These are phyloP conservation scores for Chaetops frenatus DNA, from an alignment of 2,113 vertebrate genomes.

Conservation along the genomic window DNA sequence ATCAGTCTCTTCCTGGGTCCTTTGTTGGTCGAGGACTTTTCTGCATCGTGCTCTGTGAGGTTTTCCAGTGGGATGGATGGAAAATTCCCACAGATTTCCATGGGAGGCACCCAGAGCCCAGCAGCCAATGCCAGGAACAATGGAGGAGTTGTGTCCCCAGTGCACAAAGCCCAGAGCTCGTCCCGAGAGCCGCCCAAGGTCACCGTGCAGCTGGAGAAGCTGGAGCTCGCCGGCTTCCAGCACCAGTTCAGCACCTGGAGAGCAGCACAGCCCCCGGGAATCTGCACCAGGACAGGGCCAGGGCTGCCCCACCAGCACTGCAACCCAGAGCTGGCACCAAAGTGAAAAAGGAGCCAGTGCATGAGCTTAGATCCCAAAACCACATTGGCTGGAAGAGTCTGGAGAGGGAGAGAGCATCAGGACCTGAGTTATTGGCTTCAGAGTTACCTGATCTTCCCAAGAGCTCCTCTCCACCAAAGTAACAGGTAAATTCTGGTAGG, in stretches of 20 bases:
- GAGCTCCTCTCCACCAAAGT: neutral
- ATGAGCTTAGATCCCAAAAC: neutral
- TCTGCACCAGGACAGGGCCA: neutral
- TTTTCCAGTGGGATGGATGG: neutral
- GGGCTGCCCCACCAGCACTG: neutral
- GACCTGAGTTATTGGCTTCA: neutral
- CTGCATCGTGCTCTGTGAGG: neutral
- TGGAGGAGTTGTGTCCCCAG: neutral
- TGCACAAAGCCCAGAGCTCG: neutral
- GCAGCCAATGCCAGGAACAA: neutral
- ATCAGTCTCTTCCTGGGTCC: fast-evolving
- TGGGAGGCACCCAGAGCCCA: neutral
- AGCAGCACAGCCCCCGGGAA: neutral
- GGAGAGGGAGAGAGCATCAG: neutral
- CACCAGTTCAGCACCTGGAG: neutral
- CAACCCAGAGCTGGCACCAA: neutral
- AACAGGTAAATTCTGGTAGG: neutral
- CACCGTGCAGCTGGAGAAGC: neutral
- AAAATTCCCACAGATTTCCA: neutral
- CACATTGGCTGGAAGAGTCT: neutral
- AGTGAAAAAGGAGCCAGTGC: neutral
- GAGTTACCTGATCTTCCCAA: neutral
- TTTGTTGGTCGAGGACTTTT: neutral
- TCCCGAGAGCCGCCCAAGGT: neutral
- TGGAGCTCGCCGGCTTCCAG: neutral